Base-by-base conservation (phyloP, 1,140 invertebrate genomes). In the Drosophila punjabiensis region DNA sequence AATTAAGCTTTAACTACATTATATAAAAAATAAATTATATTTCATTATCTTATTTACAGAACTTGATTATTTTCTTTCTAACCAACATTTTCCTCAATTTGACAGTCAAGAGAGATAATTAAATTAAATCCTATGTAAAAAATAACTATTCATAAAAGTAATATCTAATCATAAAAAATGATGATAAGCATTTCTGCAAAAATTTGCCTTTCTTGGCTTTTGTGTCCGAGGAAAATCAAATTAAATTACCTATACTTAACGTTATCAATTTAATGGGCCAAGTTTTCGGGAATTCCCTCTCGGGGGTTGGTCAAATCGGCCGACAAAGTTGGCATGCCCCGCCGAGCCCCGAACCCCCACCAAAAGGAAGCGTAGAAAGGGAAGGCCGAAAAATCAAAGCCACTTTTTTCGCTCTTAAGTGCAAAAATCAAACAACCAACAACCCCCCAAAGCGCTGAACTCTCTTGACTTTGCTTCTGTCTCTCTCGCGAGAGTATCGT, bases 321-420 rank as follows among this genome's bases (percentile, higher is more conserved):
- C 71, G 18, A 30, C 73, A 74, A 62, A 76, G 65, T 56, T 68
- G 50, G 50, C 69, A 53, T 76, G 50, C 69, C 59, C 58, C 58
- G 10, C 35, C 48, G 5, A 73, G 24, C 33, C 41, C 37, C 41
- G 24, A 45, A n/a, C 11, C 24, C 48, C n/a, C n/a, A n/a, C 28
- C 4, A 39, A 24, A 28, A 28, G 13, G 18, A 35, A 35, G 32
- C 13, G 13, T 7, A 24, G 30, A 61, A 35, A 70, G 39, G 43
- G 58, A 37, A 61, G 47, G 58, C 33, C 48, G 48, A 55, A 79
- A 71, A 81, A 89, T 89, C 85, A 85, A 82, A 89, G 81, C 78
- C 69, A 88, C 84, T 81, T 81, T 88, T 77, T 71, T 35, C 59
- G 85, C 85, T 88, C 85, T 89, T 81, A 85, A 89, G 81, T 85